Evolutionary conservation across 1,140 invertebrate species (phyloP).

Genomic region (Ruditapes philippinarum): DNA sequence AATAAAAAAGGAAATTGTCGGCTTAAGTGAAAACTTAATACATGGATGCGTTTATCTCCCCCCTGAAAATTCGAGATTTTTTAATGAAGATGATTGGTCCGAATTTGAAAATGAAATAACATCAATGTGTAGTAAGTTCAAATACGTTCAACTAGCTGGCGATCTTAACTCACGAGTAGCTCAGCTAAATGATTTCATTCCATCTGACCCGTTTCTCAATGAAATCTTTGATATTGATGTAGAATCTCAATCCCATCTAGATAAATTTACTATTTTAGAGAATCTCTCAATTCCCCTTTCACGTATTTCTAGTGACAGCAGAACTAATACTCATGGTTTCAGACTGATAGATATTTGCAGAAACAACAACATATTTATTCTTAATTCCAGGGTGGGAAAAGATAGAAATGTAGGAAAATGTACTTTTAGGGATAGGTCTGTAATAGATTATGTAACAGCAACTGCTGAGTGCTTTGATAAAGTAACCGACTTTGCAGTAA

Average conservation of each 20-base stretch:
- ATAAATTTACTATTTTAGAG: constrained; percentile 15
- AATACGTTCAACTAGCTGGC: background rate
- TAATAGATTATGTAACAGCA: background rate
- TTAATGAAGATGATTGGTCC: background rate
- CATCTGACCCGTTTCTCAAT: no score
- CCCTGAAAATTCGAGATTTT: background rate
- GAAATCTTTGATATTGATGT: constrained; percentile 12
- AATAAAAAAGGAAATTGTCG: background rate
- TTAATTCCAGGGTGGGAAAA: background rate
- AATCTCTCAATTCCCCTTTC: background rate
- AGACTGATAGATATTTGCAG: background rate
- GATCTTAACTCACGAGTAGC: background rate
- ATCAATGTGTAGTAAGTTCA: background rate
- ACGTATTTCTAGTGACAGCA: background rate
- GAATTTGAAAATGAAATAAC: constrained; percentile 23
- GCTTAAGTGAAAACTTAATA: background rate
- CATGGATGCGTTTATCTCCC: background rate
- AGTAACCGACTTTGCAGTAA: background rate
- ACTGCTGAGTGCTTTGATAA: background rate
- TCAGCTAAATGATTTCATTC: no score
- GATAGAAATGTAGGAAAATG: background rate
- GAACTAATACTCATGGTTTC: background rate
- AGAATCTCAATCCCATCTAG: background rate
- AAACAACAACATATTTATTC: background rate
- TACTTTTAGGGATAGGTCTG: background rate